A percentile compares a stretch with the other conserved stretches of the same genome.
phyloP scores from a whole-genome alignment of 2,797 vertebrate genomes.

The Fundulus diaphanus region DNA sequence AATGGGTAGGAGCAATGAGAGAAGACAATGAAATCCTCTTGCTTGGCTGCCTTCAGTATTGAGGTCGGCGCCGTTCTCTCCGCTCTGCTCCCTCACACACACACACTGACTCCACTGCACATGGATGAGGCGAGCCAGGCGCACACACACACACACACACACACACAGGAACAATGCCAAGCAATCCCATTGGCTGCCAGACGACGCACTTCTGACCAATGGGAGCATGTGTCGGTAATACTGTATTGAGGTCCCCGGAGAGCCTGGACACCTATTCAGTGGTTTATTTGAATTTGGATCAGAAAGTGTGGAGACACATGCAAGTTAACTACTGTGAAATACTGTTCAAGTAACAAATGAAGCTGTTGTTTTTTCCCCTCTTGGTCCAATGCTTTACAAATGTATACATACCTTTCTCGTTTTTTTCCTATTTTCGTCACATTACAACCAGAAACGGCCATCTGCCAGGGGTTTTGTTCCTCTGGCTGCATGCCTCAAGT shows the following conservation, averaged over 20 bases:
- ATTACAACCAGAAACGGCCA: not conserved
- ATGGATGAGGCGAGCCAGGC: slow-evolving; percentile 15
- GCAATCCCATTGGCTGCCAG: slow-evolving; percentile 65
- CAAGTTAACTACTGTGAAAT: not conserved
- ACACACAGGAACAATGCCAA: slow-evolving; percentile 69
- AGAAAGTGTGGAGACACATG: slow-evolving; percentile 18
- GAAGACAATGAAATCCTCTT: slow-evolving; percentile 72
- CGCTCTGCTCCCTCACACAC: slow-evolving; percentile 7
- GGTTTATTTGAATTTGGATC: slow-evolving; percentile 50
- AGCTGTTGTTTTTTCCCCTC: not conserved
- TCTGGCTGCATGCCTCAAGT: not conserved
- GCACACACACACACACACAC: slow-evolving; percentile 8
- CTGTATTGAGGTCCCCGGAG: slow-evolving; percentile 53
- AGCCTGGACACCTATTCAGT: slow-evolving; percentile 41
- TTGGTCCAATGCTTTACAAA: not conserved
- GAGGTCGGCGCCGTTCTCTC: slow-evolving; percentile 50
- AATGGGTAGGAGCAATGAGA: slow-evolving; percentile 50
- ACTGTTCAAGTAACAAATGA: not conserved
- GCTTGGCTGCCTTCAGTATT: slow-evolving; percentile 69
- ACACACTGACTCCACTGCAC: slow-evolving; percentile 35
- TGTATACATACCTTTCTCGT: not conserved
- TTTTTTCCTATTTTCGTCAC: not conserved
- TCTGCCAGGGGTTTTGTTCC: not conserved
- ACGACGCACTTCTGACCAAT: slow-evolving; percentile 73
- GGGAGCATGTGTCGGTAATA: slow-evolving; percentile 28